These are phyloP conservation scores for Platygyra sinensis DNA, from an alignment of 64 coral and sea anemone species.

Conservation along the genomic window DNA sequence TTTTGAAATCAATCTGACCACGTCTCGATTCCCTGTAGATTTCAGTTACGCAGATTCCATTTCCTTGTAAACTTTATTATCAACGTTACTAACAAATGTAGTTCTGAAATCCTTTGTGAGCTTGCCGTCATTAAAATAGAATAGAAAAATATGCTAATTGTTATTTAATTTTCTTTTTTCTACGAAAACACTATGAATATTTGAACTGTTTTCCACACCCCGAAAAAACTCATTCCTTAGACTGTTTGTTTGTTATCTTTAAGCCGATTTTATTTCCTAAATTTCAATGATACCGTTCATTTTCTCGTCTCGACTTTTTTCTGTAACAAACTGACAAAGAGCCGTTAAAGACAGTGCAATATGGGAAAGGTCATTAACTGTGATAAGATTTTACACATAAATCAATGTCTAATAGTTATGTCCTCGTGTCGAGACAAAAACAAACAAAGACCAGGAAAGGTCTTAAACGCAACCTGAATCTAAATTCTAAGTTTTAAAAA, in stretches of 20 bases:
- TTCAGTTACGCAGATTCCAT: not conserved
- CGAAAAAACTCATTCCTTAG: too few relatives aligned
- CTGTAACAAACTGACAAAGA: not conserved
- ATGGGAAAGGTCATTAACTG: not conserved
- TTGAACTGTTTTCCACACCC: not conserved
- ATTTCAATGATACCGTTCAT: not conserved
- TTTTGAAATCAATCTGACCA: not conserved
- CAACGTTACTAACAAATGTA: not conserved
- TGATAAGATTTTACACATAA: not conserved
- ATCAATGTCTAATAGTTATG: not conserved
- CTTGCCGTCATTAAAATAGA: not conserved
- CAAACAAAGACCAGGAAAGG: not conserved
- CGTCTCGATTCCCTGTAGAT: not conserved
- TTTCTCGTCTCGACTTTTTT: not conserved
- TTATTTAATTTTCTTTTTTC: not conserved
- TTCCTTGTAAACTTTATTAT: not conserved
- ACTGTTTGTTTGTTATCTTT: too few relatives aligned
- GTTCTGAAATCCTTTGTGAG: not conserved
- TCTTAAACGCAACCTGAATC: too few relatives aligned
- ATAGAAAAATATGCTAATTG: not conserved
- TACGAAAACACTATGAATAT: conserved; percentile 19
- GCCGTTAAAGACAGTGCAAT: not conserved
- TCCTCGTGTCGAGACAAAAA: not conserved
- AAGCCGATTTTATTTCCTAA: too few relatives aligned
- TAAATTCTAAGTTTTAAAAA: too few relatives aligned